These are phyloP conservation scores for Plestiodon gilberti DNA, from an alignment of 2,113 vertebrate genomes.

Conservation along the genomic window DNA sequence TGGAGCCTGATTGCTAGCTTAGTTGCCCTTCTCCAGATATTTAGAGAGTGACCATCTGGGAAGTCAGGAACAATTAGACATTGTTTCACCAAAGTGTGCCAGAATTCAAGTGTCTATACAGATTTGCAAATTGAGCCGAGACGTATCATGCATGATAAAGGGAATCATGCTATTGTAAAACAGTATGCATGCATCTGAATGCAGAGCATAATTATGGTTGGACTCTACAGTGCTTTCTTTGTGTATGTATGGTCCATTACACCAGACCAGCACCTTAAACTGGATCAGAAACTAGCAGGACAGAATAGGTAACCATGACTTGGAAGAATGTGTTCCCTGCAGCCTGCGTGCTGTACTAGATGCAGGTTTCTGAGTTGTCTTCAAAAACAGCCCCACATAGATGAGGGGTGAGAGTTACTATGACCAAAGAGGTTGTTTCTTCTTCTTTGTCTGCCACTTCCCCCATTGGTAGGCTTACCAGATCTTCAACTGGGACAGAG, in stretches of 20 bases:
- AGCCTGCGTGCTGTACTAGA: background rate
- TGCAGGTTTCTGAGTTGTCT: background rate
- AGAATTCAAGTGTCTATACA: slow-evolving; percentile 43
- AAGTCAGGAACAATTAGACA: slow-evolving; percentile 64
- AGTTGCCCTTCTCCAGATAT: slow-evolving; percentile 55
- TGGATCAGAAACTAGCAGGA: background rate
- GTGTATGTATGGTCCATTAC: background rate
- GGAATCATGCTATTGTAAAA: background rate
- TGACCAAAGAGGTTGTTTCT: background rate
- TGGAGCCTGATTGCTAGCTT: slow-evolving; percentile 55
- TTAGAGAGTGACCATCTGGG: slow-evolving; percentile 69
- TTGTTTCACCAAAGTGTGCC: slow-evolving; percentile 55
- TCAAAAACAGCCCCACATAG: background rate
- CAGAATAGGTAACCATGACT: background rate
- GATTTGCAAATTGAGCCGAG: slow-evolving; percentile 31
- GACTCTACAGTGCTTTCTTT: background rate
- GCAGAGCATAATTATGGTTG: background rate
- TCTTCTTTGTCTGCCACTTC: background rate
- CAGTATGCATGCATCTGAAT: background rate
- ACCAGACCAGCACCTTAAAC: background rate
- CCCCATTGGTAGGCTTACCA: too few relatives aligned
- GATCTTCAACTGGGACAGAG: too few relatives aligned
- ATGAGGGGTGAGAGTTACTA: background rate
- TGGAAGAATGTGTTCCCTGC: background rate
- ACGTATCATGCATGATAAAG: background rate